A percentile compares a stretch with the other conserved stretches of the same genome.
Conservation (phyloP, 2,797 vertebrate species). For the Rhinoraja longicauda region DNA sequence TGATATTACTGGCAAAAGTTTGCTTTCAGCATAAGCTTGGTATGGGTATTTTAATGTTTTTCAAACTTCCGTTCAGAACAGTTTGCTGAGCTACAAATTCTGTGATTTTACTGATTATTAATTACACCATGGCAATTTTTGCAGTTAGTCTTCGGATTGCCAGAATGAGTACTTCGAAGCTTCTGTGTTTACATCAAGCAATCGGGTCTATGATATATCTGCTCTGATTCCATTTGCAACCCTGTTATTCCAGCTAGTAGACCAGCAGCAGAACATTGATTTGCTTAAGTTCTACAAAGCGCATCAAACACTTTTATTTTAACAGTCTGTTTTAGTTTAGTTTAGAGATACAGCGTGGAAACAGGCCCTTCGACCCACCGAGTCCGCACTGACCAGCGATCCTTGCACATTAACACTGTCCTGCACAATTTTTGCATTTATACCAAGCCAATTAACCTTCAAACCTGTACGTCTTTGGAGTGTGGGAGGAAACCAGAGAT, state of each 20-base stretch:
- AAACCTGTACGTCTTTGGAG: too few relatives aligned
- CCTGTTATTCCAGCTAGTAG: background rate
- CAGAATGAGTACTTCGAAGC: background rate
- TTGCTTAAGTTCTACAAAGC: background rate
- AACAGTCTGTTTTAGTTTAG: background rate
- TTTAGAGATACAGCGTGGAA: too few relatives aligned
- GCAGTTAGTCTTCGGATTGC: background rate
- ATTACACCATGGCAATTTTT: background rate
- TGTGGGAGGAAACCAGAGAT: too few relatives aligned
- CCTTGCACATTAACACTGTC: too few relatives aligned
- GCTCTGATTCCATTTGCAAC: background rate
- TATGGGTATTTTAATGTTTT: constrained; percentile 49
- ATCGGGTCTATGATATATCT: background rate
- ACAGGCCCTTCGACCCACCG: too few relatives aligned
- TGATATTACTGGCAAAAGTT: constrained; percentile 89
- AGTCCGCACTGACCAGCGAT: too few relatives aligned
- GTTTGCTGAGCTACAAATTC: background rate
- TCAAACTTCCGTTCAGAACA: background rate
- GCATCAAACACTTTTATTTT: background rate
- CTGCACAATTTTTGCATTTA: too few relatives aligned
- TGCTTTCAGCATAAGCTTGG: constrained; percentile 96
- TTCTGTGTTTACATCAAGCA: background rate
- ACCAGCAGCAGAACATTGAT: background rate
- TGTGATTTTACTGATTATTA: background rate
- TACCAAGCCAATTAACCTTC: too few relatives aligned